phyloP scores from a whole-genome alignment of 2,888 invertebrate species.

The Rhagonycha fulva region DNA sequence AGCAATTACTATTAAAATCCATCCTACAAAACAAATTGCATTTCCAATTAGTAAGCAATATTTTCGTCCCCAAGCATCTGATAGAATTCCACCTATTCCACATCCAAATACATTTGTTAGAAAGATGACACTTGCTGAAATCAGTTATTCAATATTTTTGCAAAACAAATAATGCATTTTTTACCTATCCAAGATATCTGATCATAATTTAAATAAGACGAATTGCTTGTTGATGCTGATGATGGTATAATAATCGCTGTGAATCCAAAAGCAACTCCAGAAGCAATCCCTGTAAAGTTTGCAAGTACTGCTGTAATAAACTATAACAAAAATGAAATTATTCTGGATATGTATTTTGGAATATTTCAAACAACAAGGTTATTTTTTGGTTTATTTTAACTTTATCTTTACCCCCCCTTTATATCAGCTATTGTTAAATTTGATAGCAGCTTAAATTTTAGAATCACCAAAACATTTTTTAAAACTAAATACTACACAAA shows the following conservation, averaged over 20 bases:
- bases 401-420: too few species aligned
- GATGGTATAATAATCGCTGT: background rate
- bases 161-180: constrained; percentile 29
- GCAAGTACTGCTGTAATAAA: background rate
- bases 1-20: background rate
- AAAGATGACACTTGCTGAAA: background rate
- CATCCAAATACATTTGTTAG: background rate
- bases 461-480: too few species aligned
- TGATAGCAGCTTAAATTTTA: too few species aligned
- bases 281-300: background rate
- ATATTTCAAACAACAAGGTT: too few species aligned
- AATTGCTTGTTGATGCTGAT: background rate
- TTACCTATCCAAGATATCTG: background rate
- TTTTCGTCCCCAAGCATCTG: background rate
- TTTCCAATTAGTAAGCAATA: background rate
- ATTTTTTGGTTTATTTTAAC: too few species aligned
- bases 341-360: too few species aligned
- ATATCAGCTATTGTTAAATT: too few species aligned
- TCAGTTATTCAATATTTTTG: background rate
- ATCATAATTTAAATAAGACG: background rate
- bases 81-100: background rate
- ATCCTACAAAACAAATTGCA: background rate
- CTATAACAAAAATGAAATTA: background rate
- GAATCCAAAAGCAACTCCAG: background rate
- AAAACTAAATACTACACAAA: too few species aligned